These are phyloP conservation scores for Pangasius macronema DNA, from an alignment of 2,797 vertebrate species.

Conservation along the genomic window DNA sequence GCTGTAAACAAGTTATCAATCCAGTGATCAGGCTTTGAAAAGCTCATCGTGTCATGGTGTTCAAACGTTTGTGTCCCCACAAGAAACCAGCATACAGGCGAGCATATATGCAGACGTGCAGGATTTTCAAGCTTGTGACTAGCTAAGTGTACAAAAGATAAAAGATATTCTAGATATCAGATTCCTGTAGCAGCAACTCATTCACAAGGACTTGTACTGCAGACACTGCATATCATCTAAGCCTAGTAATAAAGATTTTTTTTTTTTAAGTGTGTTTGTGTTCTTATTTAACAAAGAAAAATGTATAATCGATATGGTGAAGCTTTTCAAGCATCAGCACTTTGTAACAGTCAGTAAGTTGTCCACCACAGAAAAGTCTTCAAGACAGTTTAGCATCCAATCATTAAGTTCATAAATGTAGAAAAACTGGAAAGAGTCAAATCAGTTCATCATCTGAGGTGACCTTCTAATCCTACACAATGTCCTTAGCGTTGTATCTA, in stretches of 20 bases:
- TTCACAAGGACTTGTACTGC: not conserved
- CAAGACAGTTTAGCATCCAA: not conserved
- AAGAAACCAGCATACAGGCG: not conserved
- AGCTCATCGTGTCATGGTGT: not conserved
- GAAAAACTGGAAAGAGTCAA: not conserved
- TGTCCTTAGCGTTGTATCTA: no score
- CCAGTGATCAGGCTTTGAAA: not conserved
- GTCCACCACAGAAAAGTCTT: not conserved
- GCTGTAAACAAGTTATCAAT: not conserved
- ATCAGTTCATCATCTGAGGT: not conserved
- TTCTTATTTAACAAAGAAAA: not conserved
- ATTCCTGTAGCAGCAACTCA: not conserved
- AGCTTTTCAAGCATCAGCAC: not conserved
- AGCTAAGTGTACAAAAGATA: not conserved
- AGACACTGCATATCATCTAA: not conserved
- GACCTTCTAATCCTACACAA: not conserved
- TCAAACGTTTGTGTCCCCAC: not conserved
- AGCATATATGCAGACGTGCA: not conserved
- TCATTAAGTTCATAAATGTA: not conserved
- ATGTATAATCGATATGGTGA: no score
- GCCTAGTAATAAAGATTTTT: not conserved
- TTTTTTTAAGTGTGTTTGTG: not conserved
- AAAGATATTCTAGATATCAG: not conserved
- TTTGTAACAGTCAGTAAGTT: not conserved
- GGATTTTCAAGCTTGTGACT: not conserved